Percentiles rank a stretch among this genome's conserved stretches.
phyloP scores from a whole-genome alignment of 2,113 vertebrate genomes.

The Eudyptes chrysolophus region DNA sequence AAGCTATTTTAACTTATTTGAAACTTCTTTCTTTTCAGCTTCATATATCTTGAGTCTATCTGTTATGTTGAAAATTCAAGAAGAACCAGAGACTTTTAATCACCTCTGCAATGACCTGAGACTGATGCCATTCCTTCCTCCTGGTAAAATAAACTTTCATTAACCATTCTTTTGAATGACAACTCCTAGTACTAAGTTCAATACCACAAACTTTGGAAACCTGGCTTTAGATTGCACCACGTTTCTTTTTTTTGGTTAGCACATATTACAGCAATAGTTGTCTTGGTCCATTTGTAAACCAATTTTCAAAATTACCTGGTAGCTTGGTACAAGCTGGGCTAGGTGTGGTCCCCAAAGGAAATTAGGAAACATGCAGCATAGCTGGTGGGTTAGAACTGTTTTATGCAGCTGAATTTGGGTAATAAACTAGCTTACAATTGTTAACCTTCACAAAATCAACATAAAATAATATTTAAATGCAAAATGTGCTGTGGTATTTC shows the following conservation, averaged over 20 bases:
- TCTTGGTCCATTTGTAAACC: background rate
- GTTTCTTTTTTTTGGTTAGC: background rate
- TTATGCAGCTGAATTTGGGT: background rate
- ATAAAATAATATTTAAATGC: background rate
- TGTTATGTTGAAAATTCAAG: background rate
- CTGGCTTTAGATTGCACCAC: background rate
- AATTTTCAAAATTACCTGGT: background rate
- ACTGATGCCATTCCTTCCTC: background rate
- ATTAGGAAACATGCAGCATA: background rate
- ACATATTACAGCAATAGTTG: background rate
- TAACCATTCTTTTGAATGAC: background rate
- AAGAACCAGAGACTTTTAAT: background rate
- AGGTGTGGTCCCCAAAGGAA: background rate
- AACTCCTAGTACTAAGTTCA: background rate
- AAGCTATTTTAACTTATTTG: conserved; percentile 41
- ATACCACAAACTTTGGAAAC: background rate
- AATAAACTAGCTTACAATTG: background rate
- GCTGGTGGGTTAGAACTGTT: background rate
- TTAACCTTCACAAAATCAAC: background rate
- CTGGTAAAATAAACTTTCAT: background rate
- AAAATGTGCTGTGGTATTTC: background rate
- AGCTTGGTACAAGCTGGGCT: background rate
- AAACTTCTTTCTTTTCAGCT: background rate
- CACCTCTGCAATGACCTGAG: background rate
- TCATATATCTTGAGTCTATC: background rate